A percentile compares a stretch with the other conserved stretches of the same genome.
Conservation (phyloP, 2,113 vertebrate genomes). For the Microcebus murinus region DNA sequence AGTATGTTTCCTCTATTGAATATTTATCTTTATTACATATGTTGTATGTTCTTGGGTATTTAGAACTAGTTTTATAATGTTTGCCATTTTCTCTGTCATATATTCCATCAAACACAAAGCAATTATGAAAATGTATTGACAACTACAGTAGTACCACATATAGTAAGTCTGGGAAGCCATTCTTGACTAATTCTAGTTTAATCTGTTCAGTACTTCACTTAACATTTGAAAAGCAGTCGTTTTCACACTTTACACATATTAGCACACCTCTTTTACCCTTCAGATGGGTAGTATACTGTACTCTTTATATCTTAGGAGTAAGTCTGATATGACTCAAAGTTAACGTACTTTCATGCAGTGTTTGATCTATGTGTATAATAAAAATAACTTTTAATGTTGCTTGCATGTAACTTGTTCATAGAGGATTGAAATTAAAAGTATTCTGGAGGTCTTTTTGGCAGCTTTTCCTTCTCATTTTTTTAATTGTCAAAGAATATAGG, state of each 20-base stretch:
- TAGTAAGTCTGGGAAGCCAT: constrained; percentile 70
- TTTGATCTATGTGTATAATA: constrained; percentile 38
- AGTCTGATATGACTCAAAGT: constrained; percentile 3
- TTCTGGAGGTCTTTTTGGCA: neutral
- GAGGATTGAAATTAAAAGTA: constrained; percentile 5
- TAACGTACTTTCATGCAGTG: neutral
- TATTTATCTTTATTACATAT: constrained; percentile 74
- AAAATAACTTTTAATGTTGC: constrained; percentile 34
- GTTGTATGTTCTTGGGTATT: constrained; percentile 73
- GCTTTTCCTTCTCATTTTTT: constrained; percentile 20
- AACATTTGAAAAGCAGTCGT: constrained; percentile 46
- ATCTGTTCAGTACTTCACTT: constrained; percentile 62
- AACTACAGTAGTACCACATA: constrained; percentile 55
- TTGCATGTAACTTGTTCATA: neutral
- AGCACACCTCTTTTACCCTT: neutral
- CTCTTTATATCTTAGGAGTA: neutral
- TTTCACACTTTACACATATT: constrained; percentile 62
- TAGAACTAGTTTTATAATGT: constrained; percentile 72
- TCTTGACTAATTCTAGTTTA: constrained; percentile 67
- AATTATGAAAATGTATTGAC: constrained; percentile 69
- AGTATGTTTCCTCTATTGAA: constrained; percentile 27
- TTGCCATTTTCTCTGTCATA: constrained; percentile 73
- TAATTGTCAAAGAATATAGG: constrained; percentile 17
- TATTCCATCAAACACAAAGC: constrained; percentile 66
- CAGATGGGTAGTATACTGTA: neutral